Base-by-base conservation (phyloP, 2,888 invertebrate genomes). In the Xestia c-nigrum region DNA sequence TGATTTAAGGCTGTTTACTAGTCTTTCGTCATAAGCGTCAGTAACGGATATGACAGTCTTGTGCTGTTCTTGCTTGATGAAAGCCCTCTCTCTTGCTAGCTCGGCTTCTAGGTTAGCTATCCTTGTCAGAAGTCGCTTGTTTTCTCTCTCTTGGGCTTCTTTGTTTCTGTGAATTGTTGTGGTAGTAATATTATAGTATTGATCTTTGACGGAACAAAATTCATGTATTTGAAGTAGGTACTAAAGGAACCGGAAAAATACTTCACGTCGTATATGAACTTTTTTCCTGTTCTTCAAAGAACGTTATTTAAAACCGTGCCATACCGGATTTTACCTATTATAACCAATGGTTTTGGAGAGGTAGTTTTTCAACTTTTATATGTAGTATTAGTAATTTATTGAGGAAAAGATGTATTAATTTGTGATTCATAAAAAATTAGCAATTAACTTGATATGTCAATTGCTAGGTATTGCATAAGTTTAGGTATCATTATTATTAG, bases 71-170 rank as follows among this genome's bases (percentile, higher is more conserved):
- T 97, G 97, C 88, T 94, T 96, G 19, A 96, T 95, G 57, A 96
- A 95, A 55, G 97, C 97, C 79, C 97, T 97, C 91, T 98, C 98
- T 88, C 98, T 98, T 79, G 98, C 98, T 85, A 98, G 92, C 92
- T 99, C 98, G 19, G 98, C 98, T 95, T 99, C 98, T 86, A 99
- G 96, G 90, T 98, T 98, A 46, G 98, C 97, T 92, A 99, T 98
- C 93, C 98, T 98, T 70, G 98, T 97, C 92, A 98, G 96, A 70
- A 99, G 97, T 89, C 98, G 97, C 93, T 98, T 98, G 92, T 98
- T 99, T 94, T 99, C 99, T 90, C 98, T 96, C 88, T 98, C 98
- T 90, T 98, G 97, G 0, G 98, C 98, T 94, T 98, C 98, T 91
- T 98, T 99, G 91, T 98, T 98, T 90, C 98, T 97, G 87, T 72